Conservation (phyloP, 1,140 invertebrate genomes). For the Eriocheir sinensis region DNA sequence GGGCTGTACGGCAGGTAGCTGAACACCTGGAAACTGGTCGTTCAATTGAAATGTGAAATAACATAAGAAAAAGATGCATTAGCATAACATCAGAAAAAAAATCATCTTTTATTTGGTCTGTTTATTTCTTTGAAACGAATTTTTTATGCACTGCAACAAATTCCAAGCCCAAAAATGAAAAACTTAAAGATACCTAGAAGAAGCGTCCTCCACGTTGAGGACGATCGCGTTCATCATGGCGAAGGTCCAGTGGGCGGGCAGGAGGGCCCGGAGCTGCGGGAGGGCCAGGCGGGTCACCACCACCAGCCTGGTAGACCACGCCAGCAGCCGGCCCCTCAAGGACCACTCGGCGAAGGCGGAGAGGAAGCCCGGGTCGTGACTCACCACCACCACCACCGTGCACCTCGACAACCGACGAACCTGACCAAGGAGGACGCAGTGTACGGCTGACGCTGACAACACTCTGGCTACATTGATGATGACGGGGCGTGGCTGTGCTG, state of each 20-base stretch:
- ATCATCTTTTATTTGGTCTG: too few relatives aligned
- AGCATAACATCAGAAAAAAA: too few relatives aligned
- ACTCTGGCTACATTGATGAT: too few relatives aligned
- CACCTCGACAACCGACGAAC: not conserved
- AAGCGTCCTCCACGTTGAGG: not conserved
- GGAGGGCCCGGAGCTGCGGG: not conserved
- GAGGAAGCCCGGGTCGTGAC: conserved; percentile 35
- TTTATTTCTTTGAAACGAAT: too few relatives aligned
- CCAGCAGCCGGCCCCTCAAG: conserved; percentile 31
- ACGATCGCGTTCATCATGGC: conserved; percentile 30
- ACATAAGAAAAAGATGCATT: too few relatives aligned
- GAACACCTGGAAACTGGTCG: not conserved
- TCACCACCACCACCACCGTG: conserved; percentile 35
- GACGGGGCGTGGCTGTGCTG: too few relatives aligned
- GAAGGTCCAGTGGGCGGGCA: conserved; percentile 48
- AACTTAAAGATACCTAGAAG: too few relatives aligned
- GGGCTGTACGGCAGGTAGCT: conserved; percentile 32
- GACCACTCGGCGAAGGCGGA: conserved; percentile 20
- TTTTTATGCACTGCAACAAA: too few relatives aligned
- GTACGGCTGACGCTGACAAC: too few relatives aligned
- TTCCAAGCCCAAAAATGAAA: too few relatives aligned
- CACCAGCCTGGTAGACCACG: conserved; percentile 41
- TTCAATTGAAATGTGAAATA: too few relatives aligned
- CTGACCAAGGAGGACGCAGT: not conserved
- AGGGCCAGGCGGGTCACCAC: conserved; percentile 23